phyloP scores from a whole-genome alignment of 2,797 vertebrate species.

The Eurystomus glaucurus region DNA sequence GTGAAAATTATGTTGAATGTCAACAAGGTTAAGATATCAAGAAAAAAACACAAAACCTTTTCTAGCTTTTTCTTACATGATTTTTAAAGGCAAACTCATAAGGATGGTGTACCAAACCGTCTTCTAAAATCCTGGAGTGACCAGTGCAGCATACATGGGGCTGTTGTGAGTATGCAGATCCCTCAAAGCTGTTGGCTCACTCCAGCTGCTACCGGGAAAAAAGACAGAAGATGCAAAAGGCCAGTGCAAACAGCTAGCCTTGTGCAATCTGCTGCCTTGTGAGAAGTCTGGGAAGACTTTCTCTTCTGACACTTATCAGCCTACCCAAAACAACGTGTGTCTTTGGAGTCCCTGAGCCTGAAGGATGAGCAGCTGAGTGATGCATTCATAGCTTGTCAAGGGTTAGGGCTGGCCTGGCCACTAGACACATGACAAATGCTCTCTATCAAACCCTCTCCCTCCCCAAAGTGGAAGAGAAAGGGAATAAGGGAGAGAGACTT shows the following conservation, averaged over 20 bases:
- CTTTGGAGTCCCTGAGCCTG: not conserved
- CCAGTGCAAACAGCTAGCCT: not conserved
- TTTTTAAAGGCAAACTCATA: not conserved
- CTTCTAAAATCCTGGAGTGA: not conserved
- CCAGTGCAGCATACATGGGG: not conserved
- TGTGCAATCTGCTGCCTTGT: not conserved
- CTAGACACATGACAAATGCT: not conserved
- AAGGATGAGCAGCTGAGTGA: not conserved
- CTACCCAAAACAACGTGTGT: not conserved
- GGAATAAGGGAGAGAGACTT: too few relatives aligned
- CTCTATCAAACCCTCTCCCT: not conserved
- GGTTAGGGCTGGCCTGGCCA: not conserved
- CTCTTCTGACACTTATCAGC: not conserved
- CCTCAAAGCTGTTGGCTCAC: not conserved
- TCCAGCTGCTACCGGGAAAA: not conserved
- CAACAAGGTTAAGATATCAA: not conserved
- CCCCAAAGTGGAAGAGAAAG: too few relatives aligned
- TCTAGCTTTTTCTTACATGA: not conserved
- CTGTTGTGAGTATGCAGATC: not conserved
- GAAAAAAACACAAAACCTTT: not conserved
- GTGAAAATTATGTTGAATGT: not conserved
- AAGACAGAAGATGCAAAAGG: not conserved
- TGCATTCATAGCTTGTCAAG: not conserved
- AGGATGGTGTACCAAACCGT: not conserved
- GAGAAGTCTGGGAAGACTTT: not conserved